Evolutionary conservation across 2,113 vertebrate genomes (phyloP).

Genomic region (Narcine bancroftii): DNA sequence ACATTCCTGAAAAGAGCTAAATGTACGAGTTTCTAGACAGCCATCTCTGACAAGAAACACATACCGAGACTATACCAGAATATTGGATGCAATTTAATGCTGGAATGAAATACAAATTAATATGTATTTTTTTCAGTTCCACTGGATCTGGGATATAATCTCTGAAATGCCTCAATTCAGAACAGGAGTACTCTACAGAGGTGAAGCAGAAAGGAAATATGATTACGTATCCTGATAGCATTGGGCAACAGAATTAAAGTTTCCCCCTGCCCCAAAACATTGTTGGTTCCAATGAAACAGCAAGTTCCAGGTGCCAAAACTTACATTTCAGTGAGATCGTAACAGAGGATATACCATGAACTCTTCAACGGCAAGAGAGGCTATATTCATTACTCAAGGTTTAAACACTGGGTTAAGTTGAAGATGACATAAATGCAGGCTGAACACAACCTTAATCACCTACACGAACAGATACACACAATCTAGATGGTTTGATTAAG

Average conservation of each 20-base stretch:
- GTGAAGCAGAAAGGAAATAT: not conserved
- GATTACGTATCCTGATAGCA: not conserved
- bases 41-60: too few species aligned
- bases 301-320: not conserved
- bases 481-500: not conserved
- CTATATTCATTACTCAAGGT: too few species aligned
- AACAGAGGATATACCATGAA: not conserved
- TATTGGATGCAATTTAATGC: too few species aligned
- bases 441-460: not conserved
- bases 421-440: not conserved
- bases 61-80: too few species aligned
- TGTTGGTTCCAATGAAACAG: not conserved
- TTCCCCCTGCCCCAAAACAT: not conserved
- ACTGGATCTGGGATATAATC: not conserved
- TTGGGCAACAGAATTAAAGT: not conserved
- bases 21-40: too few species aligned
- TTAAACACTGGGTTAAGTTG: not conserved
- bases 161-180: not conserved
- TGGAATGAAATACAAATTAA: too few species aligned
- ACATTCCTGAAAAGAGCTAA: too few species aligned
- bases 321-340: not conserved
- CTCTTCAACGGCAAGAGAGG: not conserved
- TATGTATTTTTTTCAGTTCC: too few species aligned
- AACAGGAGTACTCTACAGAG: not conserved
- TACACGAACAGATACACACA: not conserved